Percentiles rank a stretch among this genome's conserved stretches.
Evolutionary conservation across 1,140 invertebrate species (phyloP).

Genomic region (Drosophila micromelanica): DNA sequence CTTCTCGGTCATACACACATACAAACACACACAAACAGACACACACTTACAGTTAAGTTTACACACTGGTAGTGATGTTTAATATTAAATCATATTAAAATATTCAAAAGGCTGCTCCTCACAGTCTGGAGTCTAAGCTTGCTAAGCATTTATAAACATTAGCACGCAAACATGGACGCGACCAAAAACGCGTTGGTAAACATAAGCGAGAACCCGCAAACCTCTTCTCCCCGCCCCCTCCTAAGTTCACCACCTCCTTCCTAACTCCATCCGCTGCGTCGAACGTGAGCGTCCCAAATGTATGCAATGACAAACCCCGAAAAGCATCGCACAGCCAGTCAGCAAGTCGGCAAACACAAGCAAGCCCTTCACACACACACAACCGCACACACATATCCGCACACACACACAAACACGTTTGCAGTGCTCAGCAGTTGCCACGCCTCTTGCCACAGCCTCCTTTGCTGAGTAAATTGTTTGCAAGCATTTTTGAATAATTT

Average conservation of each 20-base stretch:
- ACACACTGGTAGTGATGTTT: conserved; percentile 54
- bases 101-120: conserved; percentile 76
- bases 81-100: conserved; percentile 84
- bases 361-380: conserved; percentile 25
- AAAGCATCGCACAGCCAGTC: conserved; percentile 71
- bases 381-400: conserved; percentile 28
- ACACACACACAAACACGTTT: conserved; percentile 28
- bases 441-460: conserved; percentile 35
- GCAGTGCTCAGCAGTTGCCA: conserved; percentile 27
- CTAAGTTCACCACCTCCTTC: background rate
- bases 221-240: too few relatives aligned
- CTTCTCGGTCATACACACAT: conserved; percentile 51
- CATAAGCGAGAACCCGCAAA: conserved; percentile 31
- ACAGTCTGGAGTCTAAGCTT: conserved; percentile 48
- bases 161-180: conserved; percentile 80
- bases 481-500: conserved; percentile 81
- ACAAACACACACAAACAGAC: conserved; percentile 31
- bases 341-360: conserved; percentile 68
- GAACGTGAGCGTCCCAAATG: conserved; percentile 60
- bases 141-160: conserved; percentile 83
- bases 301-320: conserved; percentile 70
- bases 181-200: conserved; percentile 76
- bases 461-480: conserved; percentile 68
- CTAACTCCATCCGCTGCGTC: conserved; percentile 9
- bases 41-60: conserved; percentile 11